phyloP scores from a whole-genome alignment of 2,797 vertebrate genomes.

The Denticeps clupeoides region DNA sequence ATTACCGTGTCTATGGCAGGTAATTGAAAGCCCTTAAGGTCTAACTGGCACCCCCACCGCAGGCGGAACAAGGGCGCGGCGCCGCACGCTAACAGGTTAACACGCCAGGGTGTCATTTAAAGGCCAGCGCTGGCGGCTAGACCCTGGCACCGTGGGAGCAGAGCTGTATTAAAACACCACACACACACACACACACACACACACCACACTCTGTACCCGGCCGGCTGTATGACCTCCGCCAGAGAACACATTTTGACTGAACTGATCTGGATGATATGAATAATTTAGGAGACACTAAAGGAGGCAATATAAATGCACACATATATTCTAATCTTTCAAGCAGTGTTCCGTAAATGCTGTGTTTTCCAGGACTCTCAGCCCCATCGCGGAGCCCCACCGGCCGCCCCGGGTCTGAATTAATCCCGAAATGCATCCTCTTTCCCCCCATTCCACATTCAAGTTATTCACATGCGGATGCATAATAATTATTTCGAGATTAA shows the following conservation, averaged over 20 bases:
- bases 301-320: slow-evolving; percentile 73
- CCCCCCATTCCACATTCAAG: slow-evolving; percentile 44
- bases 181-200: slow-evolving; percentile 13
- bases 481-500: slow-evolving; percentile 61
- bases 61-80: too few relatives aligned
- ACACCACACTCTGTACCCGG: slow-evolving; percentile 33
- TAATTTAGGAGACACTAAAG: slow-evolving; percentile 65
- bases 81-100: too few relatives aligned
- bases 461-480: slow-evolving; percentile 55
- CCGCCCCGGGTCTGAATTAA: slow-evolving; percentile 48
- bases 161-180: too few relatives aligned
- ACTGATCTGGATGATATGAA: slow-evolving; percentile 62
- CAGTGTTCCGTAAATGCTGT: slow-evolving; percentile 38
- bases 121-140: too few relatives aligned
- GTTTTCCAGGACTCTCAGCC: slow-evolving; percentile 33
- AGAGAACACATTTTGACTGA: slow-evolving; percentile 47
- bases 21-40: slow-evolving; percentile 39
- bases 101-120: too few relatives aligned
- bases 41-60: slow-evolving; percentile 25
- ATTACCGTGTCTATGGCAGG: slow-evolving; percentile 37
- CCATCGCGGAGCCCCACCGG: slow-evolving; percentile 31
- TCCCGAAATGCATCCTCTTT: slow-evolving; percentile 46
- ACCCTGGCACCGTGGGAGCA: too few relatives aligned
- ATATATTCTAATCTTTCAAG: slow-evolving; percentile 60
- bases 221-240: slow-evolving; percentile 42